Evolutionary conservation across 1,140 invertebrate species (phyloP).

Genomic region (Paracyclopina nana): DNA sequence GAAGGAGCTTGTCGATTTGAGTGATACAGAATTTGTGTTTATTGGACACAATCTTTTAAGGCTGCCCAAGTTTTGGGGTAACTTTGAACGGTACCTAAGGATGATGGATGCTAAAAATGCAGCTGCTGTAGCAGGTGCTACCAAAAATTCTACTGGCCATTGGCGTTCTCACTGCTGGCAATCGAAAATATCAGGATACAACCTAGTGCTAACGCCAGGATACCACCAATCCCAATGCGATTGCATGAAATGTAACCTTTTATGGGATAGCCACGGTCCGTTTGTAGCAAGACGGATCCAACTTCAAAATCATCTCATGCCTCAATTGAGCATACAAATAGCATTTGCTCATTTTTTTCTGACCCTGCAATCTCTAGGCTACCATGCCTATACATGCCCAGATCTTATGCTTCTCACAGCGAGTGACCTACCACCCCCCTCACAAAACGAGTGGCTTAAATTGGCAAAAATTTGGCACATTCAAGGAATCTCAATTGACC

Average conservation of each 20-base stretch:
- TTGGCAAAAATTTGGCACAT: background rate
- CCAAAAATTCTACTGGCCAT: too few relatives aligned
- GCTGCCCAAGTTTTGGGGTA: too few relatives aligned
- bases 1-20: too few relatives aligned
- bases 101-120: too few relatives aligned
- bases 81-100: too few relatives aligned
- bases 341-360: background rate
- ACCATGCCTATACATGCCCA: background rate
- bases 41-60: too few relatives aligned
- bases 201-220: too few relatives aligned
- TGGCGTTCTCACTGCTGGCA: too few relatives aligned
- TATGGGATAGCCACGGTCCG: background rate
- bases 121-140: too few relatives aligned
- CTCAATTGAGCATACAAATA: background rate
- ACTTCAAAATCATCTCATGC: background rate
- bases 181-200: too few relatives aligned
- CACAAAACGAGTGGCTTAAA: background rate
- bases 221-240: constrained; percentile 5
- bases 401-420: constrained; percentile 1
- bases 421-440: too few relatives aligned
- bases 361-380: background rate
- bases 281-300: background rate
- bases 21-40: too few relatives aligned
- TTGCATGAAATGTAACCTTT: constrained; percentile 8
- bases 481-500: background rate